A percentile compares a stretch with the other conserved stretches of the same genome.
phyloP scores from a whole-genome alignment of 2,888 invertebrate species.

The Trissonchulus sp. region DNA sequence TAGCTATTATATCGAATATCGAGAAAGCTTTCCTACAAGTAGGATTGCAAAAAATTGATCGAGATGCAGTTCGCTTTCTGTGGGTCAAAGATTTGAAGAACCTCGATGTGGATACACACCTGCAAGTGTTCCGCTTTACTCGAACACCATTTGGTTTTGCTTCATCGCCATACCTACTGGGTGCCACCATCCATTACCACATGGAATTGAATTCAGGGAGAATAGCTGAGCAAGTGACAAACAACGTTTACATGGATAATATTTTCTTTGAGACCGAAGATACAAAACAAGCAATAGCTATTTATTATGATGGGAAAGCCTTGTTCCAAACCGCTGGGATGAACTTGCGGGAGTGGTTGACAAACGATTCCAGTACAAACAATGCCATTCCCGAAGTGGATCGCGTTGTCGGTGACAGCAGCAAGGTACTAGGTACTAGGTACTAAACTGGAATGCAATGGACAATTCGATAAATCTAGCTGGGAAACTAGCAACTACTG shows the following conservation, averaged over 20 bases:
- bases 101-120: slow-evolving; percentile 32
- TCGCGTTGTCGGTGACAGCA: neutral
- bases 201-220: neutral
- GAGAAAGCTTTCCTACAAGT: slow-evolving; percentile 41
- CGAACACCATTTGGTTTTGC: slow-evolving; percentile 38
- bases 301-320: neutral
- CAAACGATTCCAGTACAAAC: neutral
- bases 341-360: neutral
- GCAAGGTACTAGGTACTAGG: neutral
- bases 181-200: slow-evolving; percentile 32
- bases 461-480: too few relatives aligned
- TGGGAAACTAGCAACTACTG: too few relatives aligned
- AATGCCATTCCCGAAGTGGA: neutral
- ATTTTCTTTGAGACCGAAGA: neutral
- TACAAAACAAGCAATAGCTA: neutral
- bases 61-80: slow-evolving; percentile 28
- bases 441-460: neutral
- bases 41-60: slow-evolving; percentile 30
- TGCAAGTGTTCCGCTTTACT: slow-evolving; percentile 34
- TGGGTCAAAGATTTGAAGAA: neutral
- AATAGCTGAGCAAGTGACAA: neutral
- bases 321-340: neutral
- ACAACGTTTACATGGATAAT: neutral
- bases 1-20: slow-evolving; percentile 32
- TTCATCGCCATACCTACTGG: slow-evolving; percentile 35